These are phyloP conservation scores for Gopherus flavomarginatus DNA, from an alignment of 2,113 vertebrate genomes.

Conservation along the genomic window DNA sequence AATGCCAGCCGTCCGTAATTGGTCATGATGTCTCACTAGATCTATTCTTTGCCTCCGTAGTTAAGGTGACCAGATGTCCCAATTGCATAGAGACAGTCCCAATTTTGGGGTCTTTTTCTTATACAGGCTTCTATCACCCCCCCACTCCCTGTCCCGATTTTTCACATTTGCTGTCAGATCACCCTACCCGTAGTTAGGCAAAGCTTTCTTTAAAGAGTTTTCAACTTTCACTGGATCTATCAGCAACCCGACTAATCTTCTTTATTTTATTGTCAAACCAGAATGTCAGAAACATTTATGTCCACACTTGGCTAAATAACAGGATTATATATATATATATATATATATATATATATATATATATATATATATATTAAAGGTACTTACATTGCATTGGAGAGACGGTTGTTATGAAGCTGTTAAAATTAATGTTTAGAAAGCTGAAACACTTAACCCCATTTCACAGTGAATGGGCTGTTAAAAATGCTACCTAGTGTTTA, in stretches of 20 bases:
- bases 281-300: background rate
- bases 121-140: no score
- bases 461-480: background rate
- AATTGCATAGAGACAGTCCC: no score
- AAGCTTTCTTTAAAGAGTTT: background rate
- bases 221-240: background rate
- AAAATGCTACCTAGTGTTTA: background rate
- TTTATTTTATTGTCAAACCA: background rate
- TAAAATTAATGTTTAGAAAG: background rate
- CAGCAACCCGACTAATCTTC: background rate
- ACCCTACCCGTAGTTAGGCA: background rate
- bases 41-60: background rate
- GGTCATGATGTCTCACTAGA: background rate
- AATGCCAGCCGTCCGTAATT: background rate
- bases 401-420: background rate
- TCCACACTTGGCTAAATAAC: background rate
- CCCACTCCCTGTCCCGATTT: no score
- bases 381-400: background rate
- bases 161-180: no score
- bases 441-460: background rate
- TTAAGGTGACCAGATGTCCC: background rate
- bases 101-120: no score
- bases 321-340: background rate
- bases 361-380: background rate
- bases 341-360: no score